Base-by-base conservation (phyloP, 2,113 vertebrate genomes). In the Xyrauchen texanus region DNA sequence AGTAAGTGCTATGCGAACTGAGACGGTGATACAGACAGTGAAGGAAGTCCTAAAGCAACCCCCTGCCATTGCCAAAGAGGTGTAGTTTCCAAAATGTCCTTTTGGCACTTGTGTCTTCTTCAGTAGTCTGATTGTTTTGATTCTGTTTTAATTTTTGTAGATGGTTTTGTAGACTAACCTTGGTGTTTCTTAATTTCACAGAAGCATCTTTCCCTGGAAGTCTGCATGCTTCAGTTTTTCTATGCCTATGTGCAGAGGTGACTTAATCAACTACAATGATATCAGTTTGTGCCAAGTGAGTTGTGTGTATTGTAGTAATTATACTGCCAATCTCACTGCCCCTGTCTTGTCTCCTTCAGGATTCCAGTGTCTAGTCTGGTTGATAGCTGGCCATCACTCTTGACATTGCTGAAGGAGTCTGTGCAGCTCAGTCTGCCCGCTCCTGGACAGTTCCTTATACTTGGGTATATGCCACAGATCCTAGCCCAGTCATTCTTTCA, bases 161-260 rank as follows among this genome's bases (percentile, higher is more conserved):
- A 3, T 45, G 21, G 21, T 34, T 34, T 34, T 45, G 47, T 49
- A 16, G 9, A 63, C 4, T 53, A 6, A n/a, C 11, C 9, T 61
- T 4, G 51, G 8, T 72, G 9, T 51, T 63, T 80, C 44, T 83
- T 70, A 0, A 15, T 58, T 76, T 90, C 85, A 71, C 91, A 99
- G 97, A 99, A 99, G 87, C 96, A 99, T 85, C 95, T 99, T 75
- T 98, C 98, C 46, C 87, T 99, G 88, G 98, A 99, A 89, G 97
- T 99, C 83, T 98, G 96, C 90, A 98, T 99, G 98, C 92, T 99
- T 88, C 97, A 99, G 90, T 99, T 99, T 93, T 98, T 99, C 91
- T 99, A 96, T 87, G 96, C 97, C 55, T 99, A 98, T 77, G 96
- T 98, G 82, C 97, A 99, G 90, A 96, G 97, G 98, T 98, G 91